Evolutionary conservation across 64 coral and sea anemone genomes (phyloP).

Genomic region (Orbicella faveolata): DNA sequence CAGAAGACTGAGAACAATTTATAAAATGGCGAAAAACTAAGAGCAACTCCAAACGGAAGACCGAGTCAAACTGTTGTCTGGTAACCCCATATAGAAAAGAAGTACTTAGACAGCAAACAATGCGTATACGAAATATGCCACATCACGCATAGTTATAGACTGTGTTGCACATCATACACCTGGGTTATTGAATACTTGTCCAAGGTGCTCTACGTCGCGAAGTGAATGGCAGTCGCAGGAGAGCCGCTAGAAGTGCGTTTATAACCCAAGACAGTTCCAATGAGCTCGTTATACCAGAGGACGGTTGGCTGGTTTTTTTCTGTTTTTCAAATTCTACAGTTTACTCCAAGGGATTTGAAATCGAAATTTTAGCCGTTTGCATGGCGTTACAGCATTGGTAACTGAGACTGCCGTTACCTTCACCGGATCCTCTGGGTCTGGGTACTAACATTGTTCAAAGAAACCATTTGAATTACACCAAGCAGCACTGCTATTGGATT

Average conservation of each 20-base stretch:
- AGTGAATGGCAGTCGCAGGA: too few relatives aligned
- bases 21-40: not conserved
- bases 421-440: not conserved
- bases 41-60: not conserved
- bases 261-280: too few relatives aligned
- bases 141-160: not conserved
- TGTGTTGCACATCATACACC: not conserved
- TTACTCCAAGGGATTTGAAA: not conserved
- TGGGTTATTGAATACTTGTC: too few relatives aligned
- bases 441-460: not conserved
- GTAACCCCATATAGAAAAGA: not conserved
- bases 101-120: not conserved
- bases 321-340: constrained; percentile 1
- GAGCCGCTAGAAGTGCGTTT: too few relatives aligned
- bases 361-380: not conserved
- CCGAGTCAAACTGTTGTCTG: not conserved
- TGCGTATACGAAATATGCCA: not conserved
- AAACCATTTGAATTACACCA: not conserved
- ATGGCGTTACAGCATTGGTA: not conserved
- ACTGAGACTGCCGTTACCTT: not conserved
- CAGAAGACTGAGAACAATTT: not conserved
- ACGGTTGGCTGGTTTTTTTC: too few relatives aligned
- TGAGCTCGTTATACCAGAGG: not conserved
- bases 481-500: not conserved
- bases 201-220: not conserved